Conservation (phyloP, 2,888 invertebrate genomes). For the Caradrina clavipalpis region DNA sequence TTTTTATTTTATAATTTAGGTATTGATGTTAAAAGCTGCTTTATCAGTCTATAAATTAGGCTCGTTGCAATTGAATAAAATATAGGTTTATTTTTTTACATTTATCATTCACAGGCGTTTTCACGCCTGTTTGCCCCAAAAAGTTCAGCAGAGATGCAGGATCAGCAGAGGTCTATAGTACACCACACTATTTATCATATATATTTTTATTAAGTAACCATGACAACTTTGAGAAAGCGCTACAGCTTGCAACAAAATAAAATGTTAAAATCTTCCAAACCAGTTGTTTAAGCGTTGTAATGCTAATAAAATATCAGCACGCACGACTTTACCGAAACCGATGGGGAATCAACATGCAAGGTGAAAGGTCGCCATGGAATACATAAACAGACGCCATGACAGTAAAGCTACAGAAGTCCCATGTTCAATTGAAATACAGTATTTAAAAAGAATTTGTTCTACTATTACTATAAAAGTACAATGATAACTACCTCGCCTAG, state of each 20-base stretch:
- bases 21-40: not conserved
- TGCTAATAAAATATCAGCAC: not conserved
- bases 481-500: too few species aligned
- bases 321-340: constrained; percentile 27
- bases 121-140: too few species aligned
- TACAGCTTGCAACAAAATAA: not conserved
- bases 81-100: too few species aligned
- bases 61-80: too few species aligned
- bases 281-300: not conserved
- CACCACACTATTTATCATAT: not conserved
- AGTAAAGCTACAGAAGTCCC: constrained; percentile 25
- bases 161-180: too few species aligned
- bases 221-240: not conserved
- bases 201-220: not conserved
- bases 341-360: constrained; percentile 42
- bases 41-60: too few species aligned
- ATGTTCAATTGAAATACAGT: not conserved
- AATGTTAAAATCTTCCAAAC: not conserved
- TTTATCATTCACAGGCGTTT: too few species aligned
- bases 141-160: too few species aligned
- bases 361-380: constrained; percentile 57
- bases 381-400: constrained; percentile 39
- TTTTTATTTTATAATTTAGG: not conserved
- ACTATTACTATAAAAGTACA: too few species aligned
- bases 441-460: not conserved